A percentile compares a stretch with the other conserved stretches of the same genome.
These are phyloP conservation scores for Calidris pugnax DNA, from an alignment of 2,113 vertebrate genomes.

Conservation along the genomic window DNA sequence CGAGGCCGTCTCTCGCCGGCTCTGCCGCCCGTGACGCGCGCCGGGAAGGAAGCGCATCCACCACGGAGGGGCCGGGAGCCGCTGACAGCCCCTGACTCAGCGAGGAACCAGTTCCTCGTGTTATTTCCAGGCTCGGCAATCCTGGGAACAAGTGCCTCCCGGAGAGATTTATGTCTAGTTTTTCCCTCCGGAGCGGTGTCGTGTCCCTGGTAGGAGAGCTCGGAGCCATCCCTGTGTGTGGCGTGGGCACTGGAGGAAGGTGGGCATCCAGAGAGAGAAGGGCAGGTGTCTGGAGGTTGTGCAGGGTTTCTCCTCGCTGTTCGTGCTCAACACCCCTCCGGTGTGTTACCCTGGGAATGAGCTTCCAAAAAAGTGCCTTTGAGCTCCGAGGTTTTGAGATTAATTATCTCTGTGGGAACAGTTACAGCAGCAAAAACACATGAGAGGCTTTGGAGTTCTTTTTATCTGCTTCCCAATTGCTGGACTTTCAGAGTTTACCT, in stretches of 20 bases:
- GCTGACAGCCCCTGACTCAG: conserved; percentile 41
- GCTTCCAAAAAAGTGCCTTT: not conserved
- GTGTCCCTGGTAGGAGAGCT: not conserved
- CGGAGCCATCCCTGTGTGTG: accelerated
- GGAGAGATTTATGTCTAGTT: not conserved
- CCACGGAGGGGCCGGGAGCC: not conserved
- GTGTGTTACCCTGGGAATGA: not conserved
- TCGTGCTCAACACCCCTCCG: accelerated
- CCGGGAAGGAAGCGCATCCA: conserved; percentile 36
- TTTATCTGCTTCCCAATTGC: accelerated
- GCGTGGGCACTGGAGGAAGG: not conserved
- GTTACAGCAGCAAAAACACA: not conserved
- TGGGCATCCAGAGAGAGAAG: accelerated
- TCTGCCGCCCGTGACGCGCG: not conserved
- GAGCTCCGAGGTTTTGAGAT: not conserved
- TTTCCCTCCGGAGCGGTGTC: not conserved
- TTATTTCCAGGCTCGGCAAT: not conserved
- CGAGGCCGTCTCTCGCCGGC: not conserved
- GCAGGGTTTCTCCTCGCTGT: not conserved
- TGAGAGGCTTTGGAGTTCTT: not conserved
- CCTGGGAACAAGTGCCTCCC: not conserved
- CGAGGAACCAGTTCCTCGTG: conserved; percentile 16
- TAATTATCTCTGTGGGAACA: not conserved
- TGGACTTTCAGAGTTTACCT: not conserved
- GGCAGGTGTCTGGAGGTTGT: not conserved